Evolutionary conservation across 2,113 vertebrate species (phyloP).

Genomic region (Callipepla squamata): DNA sequence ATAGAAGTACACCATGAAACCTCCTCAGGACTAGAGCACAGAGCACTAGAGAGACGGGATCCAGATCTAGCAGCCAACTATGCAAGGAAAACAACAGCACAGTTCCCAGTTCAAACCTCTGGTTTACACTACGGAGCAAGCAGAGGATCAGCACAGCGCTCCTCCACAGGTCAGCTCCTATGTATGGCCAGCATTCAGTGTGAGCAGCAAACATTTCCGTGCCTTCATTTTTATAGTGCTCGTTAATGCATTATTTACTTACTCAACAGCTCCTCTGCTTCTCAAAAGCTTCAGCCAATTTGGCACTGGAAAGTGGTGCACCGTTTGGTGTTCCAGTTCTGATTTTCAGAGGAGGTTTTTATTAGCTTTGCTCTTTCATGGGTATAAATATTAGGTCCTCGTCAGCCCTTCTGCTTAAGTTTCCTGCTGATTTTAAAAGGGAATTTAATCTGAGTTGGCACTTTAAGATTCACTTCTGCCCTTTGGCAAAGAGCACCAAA

Average conservation of each 20-base stretch:
- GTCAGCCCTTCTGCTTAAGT: background rate
- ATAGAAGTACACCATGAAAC: background rate
- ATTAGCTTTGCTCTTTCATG: background rate
- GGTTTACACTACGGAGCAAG: background rate
- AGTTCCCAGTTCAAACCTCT: background rate
- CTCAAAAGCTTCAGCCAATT: background rate
- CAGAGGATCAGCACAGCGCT: background rate
- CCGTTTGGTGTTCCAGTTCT: background rate
- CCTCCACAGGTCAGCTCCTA: background rate
- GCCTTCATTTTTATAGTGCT: background rate
- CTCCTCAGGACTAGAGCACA: background rate
- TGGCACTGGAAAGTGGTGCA: background rate
- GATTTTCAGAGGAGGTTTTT: background rate
- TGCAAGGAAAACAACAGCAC: rapidly evolving
- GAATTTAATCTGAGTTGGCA: background rate
- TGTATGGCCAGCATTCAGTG: rapidly evolving
- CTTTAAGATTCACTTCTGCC: background rate
- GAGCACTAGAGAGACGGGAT: background rate
- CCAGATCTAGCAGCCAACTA: background rate
- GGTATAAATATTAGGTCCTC: background rate
- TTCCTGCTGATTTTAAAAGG: background rate
- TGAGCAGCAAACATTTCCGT: background rate
- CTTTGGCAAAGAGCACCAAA: background rate
- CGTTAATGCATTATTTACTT: background rate
- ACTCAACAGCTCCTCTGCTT: background rate